These are phyloP conservation scores for Falco peregrinus DNA, from an alignment of 2,797 vertebrate species.

Conservation along the genomic window DNA sequence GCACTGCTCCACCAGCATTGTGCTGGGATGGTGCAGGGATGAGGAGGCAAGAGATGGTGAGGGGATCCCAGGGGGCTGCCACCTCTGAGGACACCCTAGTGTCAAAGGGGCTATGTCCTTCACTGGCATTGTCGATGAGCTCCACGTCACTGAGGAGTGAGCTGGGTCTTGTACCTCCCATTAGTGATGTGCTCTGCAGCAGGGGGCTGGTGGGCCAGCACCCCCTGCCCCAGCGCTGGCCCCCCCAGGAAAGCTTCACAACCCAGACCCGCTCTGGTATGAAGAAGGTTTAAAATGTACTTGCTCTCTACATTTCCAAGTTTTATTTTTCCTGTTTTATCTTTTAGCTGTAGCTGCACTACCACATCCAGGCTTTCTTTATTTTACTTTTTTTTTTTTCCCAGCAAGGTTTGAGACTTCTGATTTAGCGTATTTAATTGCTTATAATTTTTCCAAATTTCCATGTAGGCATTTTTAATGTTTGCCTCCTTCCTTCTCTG, in stretches of 20 bases:
- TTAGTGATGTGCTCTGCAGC: rapidly evolving
- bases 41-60: rapidly evolving
- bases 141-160: rapidly evolving
- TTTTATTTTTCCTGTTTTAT: background rate
- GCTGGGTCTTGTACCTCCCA: rapidly evolving
- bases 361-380: background rate
- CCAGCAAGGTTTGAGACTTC: background rate
- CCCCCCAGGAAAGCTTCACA: background rate
- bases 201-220: rapidly evolving
- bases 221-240: background rate
- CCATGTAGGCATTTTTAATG: background rate
- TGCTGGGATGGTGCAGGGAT: background rate
- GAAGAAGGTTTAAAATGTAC: background rate
- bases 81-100: background rate
- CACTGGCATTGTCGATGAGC: background rate
- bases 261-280: background rate
- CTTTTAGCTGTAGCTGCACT: background rate
- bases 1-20: rapidly evolving
- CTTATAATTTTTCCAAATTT: slow-evolving; percentile 6
- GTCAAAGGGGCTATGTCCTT: background rate
- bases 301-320: background rate
- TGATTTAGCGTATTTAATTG: background rate
- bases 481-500: background rate
- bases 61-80: rapidly evolving
- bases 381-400: background rate